Base-by-base conservation (phyloP, 2,888 invertebrate genomes). In the Erebia epiphron region DNA sequence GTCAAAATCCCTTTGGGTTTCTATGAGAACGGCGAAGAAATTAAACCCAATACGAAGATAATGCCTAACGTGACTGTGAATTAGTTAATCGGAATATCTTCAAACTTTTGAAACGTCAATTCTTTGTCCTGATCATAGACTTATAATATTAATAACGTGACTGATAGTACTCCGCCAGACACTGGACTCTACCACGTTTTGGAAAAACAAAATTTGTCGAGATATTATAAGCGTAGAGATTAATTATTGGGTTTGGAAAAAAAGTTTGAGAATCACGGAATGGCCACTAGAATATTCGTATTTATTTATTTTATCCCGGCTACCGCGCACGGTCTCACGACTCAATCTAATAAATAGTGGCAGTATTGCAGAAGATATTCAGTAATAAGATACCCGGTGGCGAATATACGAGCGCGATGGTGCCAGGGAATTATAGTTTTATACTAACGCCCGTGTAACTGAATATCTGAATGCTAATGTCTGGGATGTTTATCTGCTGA, bases 261-360 rank as follows among this genome's bases (percentile, higher is more conserved):
- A 35, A 61, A 62, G 62, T 62, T 62, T 49, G 62, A 18, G 46
- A 21, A 62, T 9, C 62, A 7, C 62, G 26, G 62, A 62, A 18
- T 21, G 62, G 62, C 14, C 62, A 62, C 46, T 82, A 75, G 70
- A 71, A 72, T 84, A 86, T 79, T 84, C 82, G 56, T 83, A 83
- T 89, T 85, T 90, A 89, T 88, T 90, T 89, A 90, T 88, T 89
- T 88, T 86, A 78, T 78, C 78, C 75, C 76, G 77, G 88, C 89
- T 89, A 87, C 90, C 82, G 90, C 82, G 82, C 83, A 78, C 80
- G 85, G 82, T 88, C 91, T 88, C 92, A 92, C 92, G 93, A 89
- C 89, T 92, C 91, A 91, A 92, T 92, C 91, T 85, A 91, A 92
- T 91, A 92, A 92, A 92, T 92, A 90, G 87, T 79, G 79, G 83